Evolutionary conservation across 2,797 vertebrate species (phyloP).

Genomic region (Gastrophryne carolinensis): DNA sequence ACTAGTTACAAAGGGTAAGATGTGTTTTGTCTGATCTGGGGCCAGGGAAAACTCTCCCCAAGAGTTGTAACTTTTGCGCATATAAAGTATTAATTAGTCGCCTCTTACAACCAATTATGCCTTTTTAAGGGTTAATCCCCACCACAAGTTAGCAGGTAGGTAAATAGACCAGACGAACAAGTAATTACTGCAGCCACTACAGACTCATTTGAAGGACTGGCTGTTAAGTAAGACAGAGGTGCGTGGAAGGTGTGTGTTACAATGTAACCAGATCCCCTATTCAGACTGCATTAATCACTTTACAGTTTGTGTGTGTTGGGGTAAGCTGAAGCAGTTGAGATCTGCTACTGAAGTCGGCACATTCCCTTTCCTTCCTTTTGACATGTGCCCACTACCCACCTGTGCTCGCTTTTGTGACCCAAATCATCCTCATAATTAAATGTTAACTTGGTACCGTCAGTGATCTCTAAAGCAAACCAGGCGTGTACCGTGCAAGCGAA

Average conservation of each 20-base stretch:
- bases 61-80: too few relatives aligned
- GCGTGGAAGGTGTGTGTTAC: conserved; percentile 76
- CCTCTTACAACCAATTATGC: too few relatives aligned
- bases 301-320: conserved; percentile 67
- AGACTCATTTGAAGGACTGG: conserved; percentile 77
- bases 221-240: conserved; percentile 85
- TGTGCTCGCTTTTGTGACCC: conserved; percentile 68
- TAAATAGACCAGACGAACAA: conserved; percentile 56
- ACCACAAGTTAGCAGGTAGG: background rate
- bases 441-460: conserved; percentile 76
- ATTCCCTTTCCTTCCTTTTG: conserved; percentile 64
- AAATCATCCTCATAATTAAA: conserved; percentile 78
- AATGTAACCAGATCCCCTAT: conserved; percentile 78
- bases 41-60: too few relatives aligned
- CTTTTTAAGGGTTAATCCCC: background rate
- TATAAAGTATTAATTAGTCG: too few relatives aligned
- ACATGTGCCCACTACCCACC: conserved; percentile 50
- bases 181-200: conserved; percentile 73
- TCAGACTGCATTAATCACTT: conserved; percentile 78
- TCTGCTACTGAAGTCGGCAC: conserved; percentile 71
- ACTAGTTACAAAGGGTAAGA: too few relatives aligned
- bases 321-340: conserved; percentile 66
- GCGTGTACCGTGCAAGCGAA: conserved; percentile 80
- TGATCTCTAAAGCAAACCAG: conserved; percentile 82
- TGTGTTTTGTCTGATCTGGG: too few relatives aligned